Percentiles rank a stretch among this genome's conserved stretches.
Conservation (phyloP, 2,888 invertebrate genomes). For the Pelosia muscerda region DNA sequence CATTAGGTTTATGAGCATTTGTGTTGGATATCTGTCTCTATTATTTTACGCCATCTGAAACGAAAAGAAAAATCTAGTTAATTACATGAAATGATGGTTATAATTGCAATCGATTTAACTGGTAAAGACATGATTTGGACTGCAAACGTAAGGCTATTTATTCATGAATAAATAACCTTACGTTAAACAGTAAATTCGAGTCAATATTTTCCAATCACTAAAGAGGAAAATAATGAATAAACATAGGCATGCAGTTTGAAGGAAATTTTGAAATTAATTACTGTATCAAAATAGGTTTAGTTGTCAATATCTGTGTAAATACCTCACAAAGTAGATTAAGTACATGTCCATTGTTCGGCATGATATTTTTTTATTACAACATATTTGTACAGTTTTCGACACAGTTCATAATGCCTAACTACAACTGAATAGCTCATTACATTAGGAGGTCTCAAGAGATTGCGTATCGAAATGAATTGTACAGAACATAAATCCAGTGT, state of each 20-base stretch:
- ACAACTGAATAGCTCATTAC: constrained; percentile 46
- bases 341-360: constrained; percentile 56
- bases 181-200: too few species aligned
- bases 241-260: neutral
- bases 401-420: too few species aligned
- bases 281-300: neutral
- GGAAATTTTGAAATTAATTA: constrained; percentile 2
- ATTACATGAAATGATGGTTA: neutral
- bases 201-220: neutral
- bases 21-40: constrained; percentile 68
- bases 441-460: constrained; percentile 58
- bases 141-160: too few species aligned
- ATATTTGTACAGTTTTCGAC: constrained; percentile 51
- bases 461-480: constrained; percentile 44
- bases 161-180: too few species aligned
- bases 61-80: constrained; percentile 52
- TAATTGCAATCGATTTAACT: too few species aligned
- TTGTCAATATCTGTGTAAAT: neutral
- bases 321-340: constrained; percentile 40
- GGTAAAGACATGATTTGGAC: too few species aligned
- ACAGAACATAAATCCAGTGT: neutral
- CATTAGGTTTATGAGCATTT: constrained; percentile 80
- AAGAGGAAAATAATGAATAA: neutral
- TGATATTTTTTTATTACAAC: constrained; percentile 48
- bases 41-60: constrained; percentile 83